A percentile compares a stretch with the other conserved stretches of the same genome.
These are phyloP conservation scores for Pocillopora damicornis DNA, from an alignment of 64 coral and sea anemone genomes.

Conservation along the genomic window DNA sequence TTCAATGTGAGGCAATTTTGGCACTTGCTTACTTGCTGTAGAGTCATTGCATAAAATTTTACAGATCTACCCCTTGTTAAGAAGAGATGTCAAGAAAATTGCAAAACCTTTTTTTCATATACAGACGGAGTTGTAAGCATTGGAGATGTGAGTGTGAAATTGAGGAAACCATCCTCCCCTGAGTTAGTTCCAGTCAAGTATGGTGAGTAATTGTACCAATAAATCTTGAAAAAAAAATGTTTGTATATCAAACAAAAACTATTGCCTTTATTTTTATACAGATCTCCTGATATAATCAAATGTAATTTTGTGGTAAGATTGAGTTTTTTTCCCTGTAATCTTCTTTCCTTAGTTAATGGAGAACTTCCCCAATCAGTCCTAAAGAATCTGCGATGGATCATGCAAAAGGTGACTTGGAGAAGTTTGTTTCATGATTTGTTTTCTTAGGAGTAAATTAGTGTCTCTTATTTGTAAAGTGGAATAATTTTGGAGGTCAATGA, in stretches of 20 bases:
- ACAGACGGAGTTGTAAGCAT: conserved; percentile 71
- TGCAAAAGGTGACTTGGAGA: conserved; percentile 77
- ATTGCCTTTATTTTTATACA: not conserved
- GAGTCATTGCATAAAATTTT: too few species aligned
- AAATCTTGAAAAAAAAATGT: not conserved
- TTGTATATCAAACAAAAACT: not conserved
- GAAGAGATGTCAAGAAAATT: not conserved
- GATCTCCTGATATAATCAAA: not conserved
- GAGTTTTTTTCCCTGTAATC: not conserved
- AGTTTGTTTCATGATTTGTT: not conserved
- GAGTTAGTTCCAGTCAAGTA: conserved; percentile 94
- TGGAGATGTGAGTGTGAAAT: conserved; percentile 72
- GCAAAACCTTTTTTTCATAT: not conserved
- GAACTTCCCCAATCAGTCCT: conserved; percentile 62
- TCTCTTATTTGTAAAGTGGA: too few species aligned
- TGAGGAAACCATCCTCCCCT: conserved; percentile 64
- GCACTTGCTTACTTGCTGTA: too few species aligned
- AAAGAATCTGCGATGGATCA: conserved; percentile 88
- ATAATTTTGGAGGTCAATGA: too few species aligned
- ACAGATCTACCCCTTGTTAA: too few species aligned
- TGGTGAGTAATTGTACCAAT: conserved; percentile 51
- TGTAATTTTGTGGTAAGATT: not conserved
- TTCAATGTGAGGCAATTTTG: too few species aligned
- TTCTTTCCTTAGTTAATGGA: conserved; percentile 48
- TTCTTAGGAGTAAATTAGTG: not conserved